Conservation (phyloP, 2,888 invertebrate species). For the Noctua janthina region DNA sequence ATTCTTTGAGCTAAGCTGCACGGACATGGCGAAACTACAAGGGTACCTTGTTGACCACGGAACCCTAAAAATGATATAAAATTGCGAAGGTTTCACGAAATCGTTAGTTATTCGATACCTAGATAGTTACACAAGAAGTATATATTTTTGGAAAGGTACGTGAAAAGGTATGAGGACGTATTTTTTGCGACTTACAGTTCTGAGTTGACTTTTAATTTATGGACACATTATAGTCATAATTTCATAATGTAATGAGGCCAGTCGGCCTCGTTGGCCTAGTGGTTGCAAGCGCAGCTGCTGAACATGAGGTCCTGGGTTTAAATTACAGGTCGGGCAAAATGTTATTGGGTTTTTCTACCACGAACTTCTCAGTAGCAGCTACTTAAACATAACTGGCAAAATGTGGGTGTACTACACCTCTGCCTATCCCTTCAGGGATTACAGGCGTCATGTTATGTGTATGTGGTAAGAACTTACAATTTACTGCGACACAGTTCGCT, state of each 20-base stretch:
- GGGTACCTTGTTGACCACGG: no score
- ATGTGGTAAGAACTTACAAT: background rate
- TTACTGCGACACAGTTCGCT: background rate
- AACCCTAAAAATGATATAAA: background rate
- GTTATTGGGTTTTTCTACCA: background rate
- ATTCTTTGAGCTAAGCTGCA: no score
- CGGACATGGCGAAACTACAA: no score
- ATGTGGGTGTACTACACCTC: background rate
- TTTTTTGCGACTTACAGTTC: background rate
- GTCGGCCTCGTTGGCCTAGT: background rate
- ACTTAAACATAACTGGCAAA: no score
- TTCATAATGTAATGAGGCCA: no score
- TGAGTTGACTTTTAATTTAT: background rate
- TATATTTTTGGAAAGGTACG: background rate
- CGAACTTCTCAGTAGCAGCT: background rate
- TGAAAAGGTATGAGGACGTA: background rate
- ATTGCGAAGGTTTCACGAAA: constrained; percentile 14
- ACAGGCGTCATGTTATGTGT: background rate
- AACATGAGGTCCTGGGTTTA: background rate
- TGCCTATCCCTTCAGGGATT: background rate
- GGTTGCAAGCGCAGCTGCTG: background rate
- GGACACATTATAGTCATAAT: background rate
- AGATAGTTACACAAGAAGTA: background rate
- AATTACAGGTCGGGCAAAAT: background rate
- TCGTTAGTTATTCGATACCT: constrained; percentile 25